Evolutionary conservation across 2,888 invertebrate species (phyloP).

Genomic region (Platerodrilus igneus): DNA sequence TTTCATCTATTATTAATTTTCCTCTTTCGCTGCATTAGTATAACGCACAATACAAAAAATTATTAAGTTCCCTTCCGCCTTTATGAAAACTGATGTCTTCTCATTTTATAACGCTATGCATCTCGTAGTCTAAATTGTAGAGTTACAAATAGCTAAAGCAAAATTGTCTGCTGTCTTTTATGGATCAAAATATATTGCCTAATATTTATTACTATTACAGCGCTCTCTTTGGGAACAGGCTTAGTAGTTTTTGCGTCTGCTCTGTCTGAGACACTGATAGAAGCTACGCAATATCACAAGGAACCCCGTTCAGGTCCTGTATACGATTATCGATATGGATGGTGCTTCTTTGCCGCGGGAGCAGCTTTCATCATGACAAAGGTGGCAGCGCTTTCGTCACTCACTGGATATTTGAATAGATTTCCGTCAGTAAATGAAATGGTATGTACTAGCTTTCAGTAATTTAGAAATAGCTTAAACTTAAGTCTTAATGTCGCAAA

Average conservation of each 20-base stretch:
- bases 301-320: slow-evolving; percentile 39
- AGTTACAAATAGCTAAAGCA: no score
- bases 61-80: no score
- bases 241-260: slow-evolving; percentile 58
- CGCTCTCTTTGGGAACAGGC: slow-evolving; percentile 57
- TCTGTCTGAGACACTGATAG: slow-evolving; percentile 56
- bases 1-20: no score
- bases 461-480: slow-evolving; percentile 7
- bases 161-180: no score
- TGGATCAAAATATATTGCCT: no score
- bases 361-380: slow-evolving; percentile 57
- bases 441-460: no score
- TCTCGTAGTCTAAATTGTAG: no score
- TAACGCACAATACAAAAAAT: no score
- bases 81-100: no score
- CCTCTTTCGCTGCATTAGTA: no score
- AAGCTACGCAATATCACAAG: slow-evolving; percentile 47
- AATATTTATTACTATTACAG: slow-evolving; percentile 45
- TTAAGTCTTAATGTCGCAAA: not conserved
- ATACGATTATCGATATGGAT: slow-evolving; percentile 54
- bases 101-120: no score
- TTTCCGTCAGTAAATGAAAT: slow-evolving; percentile 59
- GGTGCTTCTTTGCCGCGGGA: slow-evolving; percentile 60
- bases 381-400: slow-evolving; percentile 55
- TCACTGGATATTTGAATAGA: slow-evolving; percentile 56